phyloP scores from a whole-genome alignment of 2,888 invertebrate genomes.

The Lutraria lutraria region DNA sequence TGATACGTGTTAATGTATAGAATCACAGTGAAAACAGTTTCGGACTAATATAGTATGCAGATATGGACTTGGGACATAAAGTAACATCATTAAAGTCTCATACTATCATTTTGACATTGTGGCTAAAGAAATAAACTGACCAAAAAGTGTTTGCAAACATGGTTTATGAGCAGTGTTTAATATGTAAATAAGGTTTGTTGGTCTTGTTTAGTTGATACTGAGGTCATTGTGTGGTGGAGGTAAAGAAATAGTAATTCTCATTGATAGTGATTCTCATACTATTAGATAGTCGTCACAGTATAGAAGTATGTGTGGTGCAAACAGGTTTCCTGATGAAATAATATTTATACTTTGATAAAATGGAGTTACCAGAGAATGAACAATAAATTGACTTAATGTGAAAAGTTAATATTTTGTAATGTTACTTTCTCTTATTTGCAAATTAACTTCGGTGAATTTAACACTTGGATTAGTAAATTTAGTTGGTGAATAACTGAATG shows the following conservation, averaged over 20 bases:
- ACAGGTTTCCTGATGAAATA: background rate
- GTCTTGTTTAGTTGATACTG: background rate
- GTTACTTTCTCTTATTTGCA: background rate
- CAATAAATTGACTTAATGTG: background rate
- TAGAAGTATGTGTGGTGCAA: background rate
- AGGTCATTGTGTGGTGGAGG: background rate
- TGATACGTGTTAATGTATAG: no score
- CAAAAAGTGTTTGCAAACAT: background rate
- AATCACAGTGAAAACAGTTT: no score
- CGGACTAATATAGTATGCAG: no score
- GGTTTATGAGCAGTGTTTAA: constrained; percentile 15
- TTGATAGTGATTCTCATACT: constrained; percentile 21
- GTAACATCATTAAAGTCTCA: background rate
- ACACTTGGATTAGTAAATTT: background rate
- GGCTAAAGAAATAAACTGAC: background rate
- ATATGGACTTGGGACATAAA: no score
- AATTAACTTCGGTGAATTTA: constrained; percentile 6
- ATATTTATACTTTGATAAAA: constrained; percentile 1
- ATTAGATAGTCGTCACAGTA: background rate
- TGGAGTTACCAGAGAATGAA: background rate
- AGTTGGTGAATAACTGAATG: background rate
- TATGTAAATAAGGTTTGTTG: constrained; percentile 15
- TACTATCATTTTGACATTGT: background rate
- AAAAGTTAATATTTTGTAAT: background rate
- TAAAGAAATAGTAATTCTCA: constrained; percentile 16